phyloP scores from a whole-genome alignment of 2,888 invertebrate species.

The Mimumesa dahlbomi region DNA sequence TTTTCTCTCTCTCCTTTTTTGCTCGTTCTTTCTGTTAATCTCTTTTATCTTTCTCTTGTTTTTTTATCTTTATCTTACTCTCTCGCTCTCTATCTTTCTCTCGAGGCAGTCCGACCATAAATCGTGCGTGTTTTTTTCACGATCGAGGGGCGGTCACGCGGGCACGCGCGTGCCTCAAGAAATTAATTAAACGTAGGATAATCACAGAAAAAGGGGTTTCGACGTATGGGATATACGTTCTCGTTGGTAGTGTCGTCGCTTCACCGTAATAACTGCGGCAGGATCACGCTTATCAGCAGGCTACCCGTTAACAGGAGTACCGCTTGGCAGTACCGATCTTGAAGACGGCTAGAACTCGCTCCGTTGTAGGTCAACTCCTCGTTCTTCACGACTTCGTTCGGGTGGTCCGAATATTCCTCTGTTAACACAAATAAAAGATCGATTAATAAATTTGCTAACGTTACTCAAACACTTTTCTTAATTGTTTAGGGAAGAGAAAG shows the following conservation, averaged over 20 bases:
- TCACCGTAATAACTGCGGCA: constrained; percentile 78
- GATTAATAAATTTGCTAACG: neutral
- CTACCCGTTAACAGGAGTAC: constrained; percentile 70
- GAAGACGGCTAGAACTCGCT: constrained; percentile 65
- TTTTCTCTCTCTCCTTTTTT: constrained; percentile 19
- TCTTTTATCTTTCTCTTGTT: constrained; percentile 18
- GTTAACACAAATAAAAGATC: constrained; percentile 71
- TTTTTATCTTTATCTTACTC: constrained; percentile 25
- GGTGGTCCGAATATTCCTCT: constrained; percentile 93
- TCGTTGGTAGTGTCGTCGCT: constrained; percentile 69
- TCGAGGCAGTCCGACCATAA: constrained; percentile 63
- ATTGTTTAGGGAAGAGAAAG: too few species aligned
- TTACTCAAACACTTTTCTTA: too few species aligned
- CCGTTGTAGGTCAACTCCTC: constrained; percentile 92
- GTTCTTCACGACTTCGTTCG: constrained; percentile 95
- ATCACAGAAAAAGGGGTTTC: constrained; percentile 80
- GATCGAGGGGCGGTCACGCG: constrained; percentile 60
- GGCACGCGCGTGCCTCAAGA: constrained; percentile 65
- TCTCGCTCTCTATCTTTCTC: constrained; percentile 56
- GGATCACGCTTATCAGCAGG: constrained; percentile 69
- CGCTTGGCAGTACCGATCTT: constrained; percentile 58
- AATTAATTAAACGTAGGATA: constrained; percentile 80
- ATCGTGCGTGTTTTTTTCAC: constrained; percentile 59
- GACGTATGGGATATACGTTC: constrained; percentile 70
- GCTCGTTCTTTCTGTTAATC: constrained; percentile 18